Conservation (phyloP, 30 jellyfish, hydroid and myxozoan genomes). For the Aurelia sp. region DNA sequence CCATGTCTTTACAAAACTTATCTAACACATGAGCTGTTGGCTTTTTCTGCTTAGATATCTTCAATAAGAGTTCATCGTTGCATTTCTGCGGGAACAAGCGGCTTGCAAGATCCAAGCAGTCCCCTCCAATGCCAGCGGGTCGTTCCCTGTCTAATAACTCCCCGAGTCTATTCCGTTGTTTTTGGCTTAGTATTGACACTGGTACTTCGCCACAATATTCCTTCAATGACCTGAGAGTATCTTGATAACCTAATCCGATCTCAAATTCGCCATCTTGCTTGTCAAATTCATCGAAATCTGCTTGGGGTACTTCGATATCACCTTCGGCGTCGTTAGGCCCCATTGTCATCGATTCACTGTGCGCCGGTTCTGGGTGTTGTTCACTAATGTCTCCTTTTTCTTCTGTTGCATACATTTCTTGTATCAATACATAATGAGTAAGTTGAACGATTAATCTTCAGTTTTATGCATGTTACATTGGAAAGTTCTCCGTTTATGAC, state of each 20-base stretch:
- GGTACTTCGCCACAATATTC: conserved; percentile 12
- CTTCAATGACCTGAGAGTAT: background rate
- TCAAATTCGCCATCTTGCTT: background rate
- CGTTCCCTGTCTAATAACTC: conserved; percentile 19
- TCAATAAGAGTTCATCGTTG: background rate
- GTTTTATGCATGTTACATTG: too few species aligned
- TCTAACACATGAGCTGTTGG: conserved; percentile 47
- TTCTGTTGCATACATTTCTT: too few species aligned
- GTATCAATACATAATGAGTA: too few species aligned
- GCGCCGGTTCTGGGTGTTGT: too few species aligned
- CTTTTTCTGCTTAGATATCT: conserved; percentile 6
- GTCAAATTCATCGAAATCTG: background rate
- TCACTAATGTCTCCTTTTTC: too few species aligned
- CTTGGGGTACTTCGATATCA: background rate
- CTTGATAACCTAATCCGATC: background rate
- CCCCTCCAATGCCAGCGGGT: conserved; percentile 16
- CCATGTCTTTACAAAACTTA: conserved; percentile 21
- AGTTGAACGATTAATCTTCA: too few species aligned
- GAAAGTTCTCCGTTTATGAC: too few species aligned
- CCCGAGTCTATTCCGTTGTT: conserved; percentile 23
- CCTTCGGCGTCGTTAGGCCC: background rate
- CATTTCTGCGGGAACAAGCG: conserved; percentile 37
- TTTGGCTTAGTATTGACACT: background rate
- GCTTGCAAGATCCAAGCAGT: conserved; percentile 52
- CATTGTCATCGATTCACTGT: too few species aligned